Conservation (phyloP, 2,888 invertebrate genomes). For the Biston stratarius region DNA sequence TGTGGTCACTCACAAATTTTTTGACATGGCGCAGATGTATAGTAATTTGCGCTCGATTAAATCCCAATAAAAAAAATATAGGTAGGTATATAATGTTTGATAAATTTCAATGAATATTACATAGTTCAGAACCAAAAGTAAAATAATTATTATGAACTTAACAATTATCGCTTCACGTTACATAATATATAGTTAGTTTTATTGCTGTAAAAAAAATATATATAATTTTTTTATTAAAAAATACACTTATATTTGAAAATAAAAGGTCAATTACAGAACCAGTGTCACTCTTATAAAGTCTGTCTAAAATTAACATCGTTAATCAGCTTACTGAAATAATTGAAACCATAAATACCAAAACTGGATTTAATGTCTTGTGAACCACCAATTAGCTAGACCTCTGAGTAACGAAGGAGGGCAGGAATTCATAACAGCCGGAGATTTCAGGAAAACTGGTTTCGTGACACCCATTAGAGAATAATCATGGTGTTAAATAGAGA, state of each 20-base stretch:
- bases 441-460: conserved; percentile 13
- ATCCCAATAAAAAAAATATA: no score
- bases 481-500: conserved; percentile 15
- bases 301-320: conserved; percentile 10
- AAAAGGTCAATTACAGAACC: background rate
- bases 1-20: background rate
- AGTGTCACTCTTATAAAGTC: conserved; percentile 7
- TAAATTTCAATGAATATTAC: no score
- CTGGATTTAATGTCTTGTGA: conserved; percentile 14
- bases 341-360: conserved; percentile 21
- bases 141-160: no score
- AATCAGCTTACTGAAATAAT: conserved; percentile 13
- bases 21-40: background rate
- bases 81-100: no score
- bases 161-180: no score
- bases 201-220: no score
- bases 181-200: no score
- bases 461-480: conserved; percentile 17
- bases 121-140: no score
- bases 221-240: no score
- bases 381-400: conserved; percentile 6
- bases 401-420: background rate
- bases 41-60: no score
- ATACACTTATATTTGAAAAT: background rate
- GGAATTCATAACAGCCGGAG: background rate